Percentiles rank a stretch among this genome's conserved stretches.
Conservation (phyloP, 2,888 invertebrate species). For the Cylindroiulus punctatus region DNA sequence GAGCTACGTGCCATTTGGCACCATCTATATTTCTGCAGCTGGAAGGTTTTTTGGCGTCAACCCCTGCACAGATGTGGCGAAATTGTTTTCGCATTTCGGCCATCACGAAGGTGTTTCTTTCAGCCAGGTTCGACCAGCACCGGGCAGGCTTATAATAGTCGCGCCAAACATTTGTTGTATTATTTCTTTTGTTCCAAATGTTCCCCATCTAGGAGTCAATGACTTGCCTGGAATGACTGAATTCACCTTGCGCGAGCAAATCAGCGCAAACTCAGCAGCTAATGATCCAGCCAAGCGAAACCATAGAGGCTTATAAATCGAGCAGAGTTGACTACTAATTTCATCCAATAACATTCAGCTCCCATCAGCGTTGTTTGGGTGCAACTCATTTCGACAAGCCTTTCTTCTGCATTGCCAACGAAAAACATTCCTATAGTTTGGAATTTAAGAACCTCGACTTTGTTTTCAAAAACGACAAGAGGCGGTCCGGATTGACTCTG, state of each 20-base stretch:
- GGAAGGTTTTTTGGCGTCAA: background rate
- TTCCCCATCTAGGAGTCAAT: slow-evolving; percentile 30
- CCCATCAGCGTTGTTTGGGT: slow-evolving; percentile 24
- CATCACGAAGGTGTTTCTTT: slow-evolving; percentile 38
- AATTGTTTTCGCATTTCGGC: slow-evolving; percentile 36
- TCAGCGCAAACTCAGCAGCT: background rate
- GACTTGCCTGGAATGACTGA: background rate
- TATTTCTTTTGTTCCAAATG: slow-evolving; percentile 42
- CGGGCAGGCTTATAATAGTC: slow-evolving; percentile 12
- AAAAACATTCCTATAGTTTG: background rate
- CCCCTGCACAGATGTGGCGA: slow-evolving; percentile 5
- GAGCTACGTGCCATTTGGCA: slow-evolving; percentile 29
- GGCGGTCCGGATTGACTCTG: no score
- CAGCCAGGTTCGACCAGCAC: background rate
- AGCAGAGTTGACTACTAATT: slow-evolving; percentile 6
- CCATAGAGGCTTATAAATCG: slow-evolving; percentile 29
- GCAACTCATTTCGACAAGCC: background rate
- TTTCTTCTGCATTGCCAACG: background rate
- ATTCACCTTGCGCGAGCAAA: slow-evolving; percentile 29
- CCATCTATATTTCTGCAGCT: background rate
- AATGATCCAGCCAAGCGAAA: slow-evolving; percentile 9
- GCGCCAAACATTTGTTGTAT: slow-evolving; percentile 26
- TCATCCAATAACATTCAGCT: slow-evolving; percentile 20
- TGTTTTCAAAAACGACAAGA: no score
- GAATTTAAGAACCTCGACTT: background rate